Evolutionary conservation across 2,113 vertebrate species (phyloP).

Genomic region (Brienomyrus brachyistius): DNA sequence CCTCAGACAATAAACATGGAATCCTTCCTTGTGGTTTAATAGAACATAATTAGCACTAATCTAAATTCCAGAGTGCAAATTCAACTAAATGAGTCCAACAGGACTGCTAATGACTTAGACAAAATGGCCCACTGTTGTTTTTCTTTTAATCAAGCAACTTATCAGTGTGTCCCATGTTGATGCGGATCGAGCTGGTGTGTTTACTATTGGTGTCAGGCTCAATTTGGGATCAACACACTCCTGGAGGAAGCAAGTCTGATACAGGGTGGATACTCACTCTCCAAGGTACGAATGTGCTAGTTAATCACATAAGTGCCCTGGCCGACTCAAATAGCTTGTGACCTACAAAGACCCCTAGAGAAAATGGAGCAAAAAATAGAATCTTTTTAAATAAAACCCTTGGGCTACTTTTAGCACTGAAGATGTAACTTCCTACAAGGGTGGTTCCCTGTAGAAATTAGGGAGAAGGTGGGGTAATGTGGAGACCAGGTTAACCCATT

Average conservation of each 20-base stretch:
- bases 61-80: slow-evolving; percentile 34
- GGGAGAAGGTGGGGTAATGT: neutral
- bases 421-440: slow-evolving; percentile 1
- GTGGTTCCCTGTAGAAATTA: neutral
- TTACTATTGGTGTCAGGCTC: slow-evolving; percentile 39
- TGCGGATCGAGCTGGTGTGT: slow-evolving; percentile 31
- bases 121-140: slow-evolving; percentile 26
- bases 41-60: slow-evolving; percentile 29
- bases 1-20: neutral
- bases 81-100: slow-evolving; percentile 32
- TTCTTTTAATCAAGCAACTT: slow-evolving; percentile 40
- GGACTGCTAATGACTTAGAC: slow-evolving; percentile 37
- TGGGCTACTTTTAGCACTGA: slow-evolving; percentile 6
- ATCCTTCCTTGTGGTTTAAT: neutral
- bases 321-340: neutral
- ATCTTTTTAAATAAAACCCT: neutral
- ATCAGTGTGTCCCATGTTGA: slow-evolving; percentile 19
- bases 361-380: neutral
- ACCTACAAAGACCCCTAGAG: neutral
- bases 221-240: slow-evolving; percentile 29
- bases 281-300: neutral
- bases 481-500: neutral
- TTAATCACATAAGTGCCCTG: neutral
- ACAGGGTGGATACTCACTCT: neutral
- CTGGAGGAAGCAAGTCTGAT: neutral